phyloP scores from a whole-genome alignment of 2,888 invertebrate genomes.

The Yponomeuta sedellus region DNA sequence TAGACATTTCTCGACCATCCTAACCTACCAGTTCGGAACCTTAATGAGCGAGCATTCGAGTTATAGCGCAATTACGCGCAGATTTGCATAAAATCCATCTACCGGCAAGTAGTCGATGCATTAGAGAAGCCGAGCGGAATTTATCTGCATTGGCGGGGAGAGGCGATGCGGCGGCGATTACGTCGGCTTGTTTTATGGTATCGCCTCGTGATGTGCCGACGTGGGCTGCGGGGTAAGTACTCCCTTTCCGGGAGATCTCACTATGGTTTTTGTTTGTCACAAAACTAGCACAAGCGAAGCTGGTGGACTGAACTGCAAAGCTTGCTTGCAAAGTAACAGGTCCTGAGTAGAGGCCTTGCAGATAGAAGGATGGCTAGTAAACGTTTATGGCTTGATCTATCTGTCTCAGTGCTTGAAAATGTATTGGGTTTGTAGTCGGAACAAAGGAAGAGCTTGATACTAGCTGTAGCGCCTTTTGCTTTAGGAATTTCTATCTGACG shows the following conservation, averaged over 20 bases:
- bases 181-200: conserved; percentile 37
- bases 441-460: background rate
- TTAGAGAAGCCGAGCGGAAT: conserved; percentile 25
- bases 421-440: background rate
- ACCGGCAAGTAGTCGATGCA: conserved; percentile 28
- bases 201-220: conserved; percentile 28
- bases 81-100: conserved; percentile 49
- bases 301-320: background rate
- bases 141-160: conserved; percentile 27
- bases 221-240: conserved; percentile 20
- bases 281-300: background rate
- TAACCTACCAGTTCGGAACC: conserved; percentile 21
- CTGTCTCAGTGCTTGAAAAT: background rate
- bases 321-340: background rate
- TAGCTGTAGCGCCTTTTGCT: background rate
- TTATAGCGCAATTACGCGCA: conserved; percentile 46
- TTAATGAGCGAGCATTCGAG: conserved; percentile 51
- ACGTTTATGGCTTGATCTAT: background rate
- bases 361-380: background rate
- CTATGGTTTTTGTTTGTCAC: background rate
- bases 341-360: background rate
- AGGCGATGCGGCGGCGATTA: conserved; percentile 35
- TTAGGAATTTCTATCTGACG: background rate
- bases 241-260: background rate
- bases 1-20: conserved; percentile 10